A percentile compares a stretch with the other conserved stretches of the same genome.
Evolutionary conservation across 2,888 invertebrate species (phyloP).

Genomic region (Drosophila formosana): DNA sequence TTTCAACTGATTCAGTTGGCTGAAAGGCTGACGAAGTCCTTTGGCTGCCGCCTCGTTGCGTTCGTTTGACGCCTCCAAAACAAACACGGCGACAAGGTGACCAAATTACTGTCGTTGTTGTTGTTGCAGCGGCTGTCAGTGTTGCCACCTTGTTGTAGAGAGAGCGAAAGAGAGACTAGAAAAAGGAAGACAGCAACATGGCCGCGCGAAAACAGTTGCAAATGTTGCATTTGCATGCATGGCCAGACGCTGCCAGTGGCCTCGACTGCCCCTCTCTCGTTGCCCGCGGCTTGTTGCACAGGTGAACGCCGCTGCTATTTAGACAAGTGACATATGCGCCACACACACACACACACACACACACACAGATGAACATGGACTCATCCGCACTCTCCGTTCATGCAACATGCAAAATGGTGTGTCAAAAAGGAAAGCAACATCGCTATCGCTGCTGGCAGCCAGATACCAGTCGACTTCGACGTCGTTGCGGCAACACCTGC

Average conservation of each 20-base stretch:
- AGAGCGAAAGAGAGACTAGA: slow-evolving; percentile 3
- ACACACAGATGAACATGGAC: slow-evolving; percentile 17
- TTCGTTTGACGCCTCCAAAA: slow-evolving; percentile 47
- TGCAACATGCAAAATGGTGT: slow-evolving; percentile 75
- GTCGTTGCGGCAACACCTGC: slow-evolving; percentile 43
- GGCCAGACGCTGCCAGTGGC: slow-evolving; percentile 61
- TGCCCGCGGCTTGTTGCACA: slow-evolving; percentile 38
- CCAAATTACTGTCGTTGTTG: slow-evolving; percentile 70
- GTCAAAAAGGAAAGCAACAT: slow-evolving; percentile 68
- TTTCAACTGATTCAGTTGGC: slow-evolving; percentile 17
- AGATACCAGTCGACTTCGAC: slow-evolving; percentile 29
- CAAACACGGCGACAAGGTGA: slow-evolving; percentile 68
- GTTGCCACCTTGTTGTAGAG: slow-evolving; percentile 69
- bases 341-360: slow-evolving; percentile 31
- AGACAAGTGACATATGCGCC: slow-evolving; percentile 74
- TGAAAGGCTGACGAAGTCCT: slow-evolving; percentile 12
- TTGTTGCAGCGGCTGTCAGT: slow-evolving; percentile 62
- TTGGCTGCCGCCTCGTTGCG: slow-evolving; percentile 25
- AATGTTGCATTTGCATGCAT: slow-evolving; percentile 80
- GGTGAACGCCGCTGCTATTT: slow-evolving; percentile 71
- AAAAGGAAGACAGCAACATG: slow-evolving; percentile 51
- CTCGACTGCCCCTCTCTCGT: slow-evolving; percentile 25
- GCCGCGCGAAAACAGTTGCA: slow-evolving; percentile 75
- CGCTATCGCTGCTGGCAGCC: slow-evolving; percentile 20
- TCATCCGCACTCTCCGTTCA: slow-evolving; percentile 36